A percentile compares a stretch with the other conserved stretches of the same genome.
Evolutionary conservation across 2,113 vertebrate species (phyloP).

Genomic region (Beaufortia kweichowensis): DNA sequence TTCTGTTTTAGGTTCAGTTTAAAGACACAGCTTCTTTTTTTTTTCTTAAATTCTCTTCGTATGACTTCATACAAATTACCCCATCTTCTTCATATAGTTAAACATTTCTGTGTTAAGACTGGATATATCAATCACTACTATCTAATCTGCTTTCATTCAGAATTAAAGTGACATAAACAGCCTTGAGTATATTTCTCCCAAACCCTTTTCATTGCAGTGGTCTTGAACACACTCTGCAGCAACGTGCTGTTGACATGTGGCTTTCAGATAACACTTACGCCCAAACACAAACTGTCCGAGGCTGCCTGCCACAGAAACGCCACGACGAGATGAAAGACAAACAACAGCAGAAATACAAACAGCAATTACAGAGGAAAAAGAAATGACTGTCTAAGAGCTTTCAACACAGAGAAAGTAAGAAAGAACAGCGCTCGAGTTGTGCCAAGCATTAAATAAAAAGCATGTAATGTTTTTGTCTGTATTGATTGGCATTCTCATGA

Average conservation of each 20-base stretch:
- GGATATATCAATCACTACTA: too few species aligned
- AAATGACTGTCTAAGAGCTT: neutral
- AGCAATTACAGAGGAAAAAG: neutral
- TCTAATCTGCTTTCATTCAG: conserved; percentile 23
- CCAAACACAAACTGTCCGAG: conserved; percentile 44
- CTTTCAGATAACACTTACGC: conserved; percentile 51
- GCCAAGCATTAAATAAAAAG: neutral
- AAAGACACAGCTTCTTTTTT: too few species aligned
- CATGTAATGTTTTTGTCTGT: neutral
- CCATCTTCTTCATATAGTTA: too few species aligned
- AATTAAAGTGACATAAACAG: neutral
- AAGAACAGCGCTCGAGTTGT: neutral
- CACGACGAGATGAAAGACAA: conserved; percentile 8
- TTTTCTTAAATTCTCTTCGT: too few species aligned
- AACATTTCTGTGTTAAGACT: too few species aligned
- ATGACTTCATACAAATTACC: too few species aligned
- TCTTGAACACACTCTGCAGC: conserved; percentile 10
- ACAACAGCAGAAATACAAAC: conserved; percentile 4
- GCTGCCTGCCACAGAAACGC: neutral
- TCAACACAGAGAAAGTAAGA: neutral
- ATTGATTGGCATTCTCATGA: neutral
- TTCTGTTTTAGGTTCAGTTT: too few species aligned
- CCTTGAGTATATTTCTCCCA: neutral
- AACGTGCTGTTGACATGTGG: conserved; percentile 46
- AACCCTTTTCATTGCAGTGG: conserved; percentile 7